phyloP scores from a whole-genome alignment of 1,140 invertebrate genomes.

The Polypedilum pembai region DNA sequence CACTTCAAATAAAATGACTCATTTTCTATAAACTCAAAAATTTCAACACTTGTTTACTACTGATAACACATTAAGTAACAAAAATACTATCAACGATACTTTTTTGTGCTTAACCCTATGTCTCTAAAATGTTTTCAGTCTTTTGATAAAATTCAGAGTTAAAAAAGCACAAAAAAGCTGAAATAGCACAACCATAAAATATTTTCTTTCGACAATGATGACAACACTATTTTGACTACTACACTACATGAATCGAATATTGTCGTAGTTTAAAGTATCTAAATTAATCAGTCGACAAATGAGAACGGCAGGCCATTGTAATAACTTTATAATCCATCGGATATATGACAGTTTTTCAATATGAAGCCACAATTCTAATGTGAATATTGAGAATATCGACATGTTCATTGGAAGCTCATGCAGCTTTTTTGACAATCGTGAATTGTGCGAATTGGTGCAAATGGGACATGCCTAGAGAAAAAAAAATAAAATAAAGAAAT shows the following conservation, averaged over 20 bases:
- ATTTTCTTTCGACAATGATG: background rate
- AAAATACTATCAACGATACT: conserved; percentile 18
- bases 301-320: conserved; percentile 35
- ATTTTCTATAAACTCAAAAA: too few relatives aligned
- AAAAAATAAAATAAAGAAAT: conserved; percentile 32
- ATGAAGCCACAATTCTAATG: conserved; percentile 34
- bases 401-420: conserved; percentile 34
- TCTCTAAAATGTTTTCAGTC: background rate
- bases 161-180: background rate
- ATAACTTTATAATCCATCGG: conserved; percentile 34
- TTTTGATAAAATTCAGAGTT: background rate
- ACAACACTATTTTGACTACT: background rate
- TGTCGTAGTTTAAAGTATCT: background rate
- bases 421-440: conserved; percentile 33
- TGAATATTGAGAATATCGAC: conserved; percentile 30
- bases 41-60: too few relatives aligned
- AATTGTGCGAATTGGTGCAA: conserved; percentile 34
- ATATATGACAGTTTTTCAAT: conserved; percentile 33
- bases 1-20: too few relatives aligned
- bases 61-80: background rate
- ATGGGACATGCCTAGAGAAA: conserved; percentile 33
- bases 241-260: conserved; percentile 22
- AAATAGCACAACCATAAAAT: conserved; percentile 2
- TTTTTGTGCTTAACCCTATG: background rate
- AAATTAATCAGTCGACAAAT: conserved; percentile 35